Evolutionary conservation across 2,113 vertebrate species (phyloP).

Genomic region (Dromaius novaehollandiae): DNA sequence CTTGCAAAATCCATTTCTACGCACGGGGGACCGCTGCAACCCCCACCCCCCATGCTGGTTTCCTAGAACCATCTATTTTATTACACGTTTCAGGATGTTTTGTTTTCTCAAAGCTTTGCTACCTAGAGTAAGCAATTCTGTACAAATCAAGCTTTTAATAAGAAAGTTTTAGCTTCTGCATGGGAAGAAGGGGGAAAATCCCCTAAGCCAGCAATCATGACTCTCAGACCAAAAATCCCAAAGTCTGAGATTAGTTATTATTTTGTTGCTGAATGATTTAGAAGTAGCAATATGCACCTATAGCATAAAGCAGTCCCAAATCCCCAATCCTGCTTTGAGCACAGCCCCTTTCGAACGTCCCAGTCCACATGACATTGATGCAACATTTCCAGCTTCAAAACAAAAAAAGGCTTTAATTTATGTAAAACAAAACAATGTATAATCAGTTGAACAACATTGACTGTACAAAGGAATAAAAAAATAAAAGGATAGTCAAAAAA

Average conservation of each 20-base stretch:
- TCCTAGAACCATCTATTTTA: accelerated
- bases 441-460: slow-evolving; percentile 64
- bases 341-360: not conserved
- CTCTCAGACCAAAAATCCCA: not conserved
- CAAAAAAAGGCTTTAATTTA: slow-evolving; percentile 62
- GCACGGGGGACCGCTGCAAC: not conserved
- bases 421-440: slow-evolving; percentile 54
- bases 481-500: slow-evolving; percentile 41
- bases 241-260: not conserved
- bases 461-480: slow-evolving; percentile 77
- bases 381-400: not conserved
- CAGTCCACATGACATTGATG: accelerated
- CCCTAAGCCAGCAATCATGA: not conserved
- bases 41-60: too few relatives aligned
- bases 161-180: not conserved
- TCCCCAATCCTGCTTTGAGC: not conserved
- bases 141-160: not conserved
- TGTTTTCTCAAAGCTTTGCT: not conserved
- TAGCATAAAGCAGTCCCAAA: not conserved
- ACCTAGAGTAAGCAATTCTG: not conserved
- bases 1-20: accelerated
- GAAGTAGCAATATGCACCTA: not conserved
- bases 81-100: accelerated
- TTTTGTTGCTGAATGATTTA: not conserved
- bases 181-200: not conserved